Base-by-base conservation (phyloP, 2,113 vertebrate genomes). In the Nothoprocta perdicaria region DNA sequence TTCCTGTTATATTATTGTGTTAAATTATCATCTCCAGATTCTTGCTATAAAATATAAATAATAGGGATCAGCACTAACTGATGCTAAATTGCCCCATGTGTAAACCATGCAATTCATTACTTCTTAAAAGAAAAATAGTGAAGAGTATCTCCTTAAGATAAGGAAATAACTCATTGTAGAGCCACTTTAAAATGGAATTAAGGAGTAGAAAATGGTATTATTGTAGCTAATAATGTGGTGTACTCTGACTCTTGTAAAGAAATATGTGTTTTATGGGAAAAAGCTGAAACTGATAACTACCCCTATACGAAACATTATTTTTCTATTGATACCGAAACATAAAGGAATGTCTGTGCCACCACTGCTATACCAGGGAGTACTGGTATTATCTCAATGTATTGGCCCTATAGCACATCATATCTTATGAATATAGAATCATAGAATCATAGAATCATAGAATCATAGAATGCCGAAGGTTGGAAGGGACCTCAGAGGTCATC, bases 381-480 rank as follows among this genome's bases (percentile, higher is more conserved):
- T 63, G 13, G 1, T 1, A 45, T 84, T 72, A 15, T 63, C 63
- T 81, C 12, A 33, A 2, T 57, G 3, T 46, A 38, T 43, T 63
- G 11, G 55, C 4, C 6, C 4, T 45, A 7, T 15, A 3, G 14
- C 38, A 75, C 0, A 1, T 55, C 33, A 40, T 0, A 40, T 0
- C 0, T 33, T 66, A 71, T 4, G 86, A 80, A 84, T n/a, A n/a
- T n/a, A n/a, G n/a, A n/a, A n/a, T n/a, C n/a, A n/a, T n/a, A n/a
- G n/a, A n/a, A n/a, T n/a, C n/a, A n/a, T n/a, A n/a, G n/a, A n/a
- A n/a, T n/a, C n/a, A n/a, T n/a, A n/a, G n/a, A n/a, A n/a, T n/a
- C n/a, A n/a, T n/a, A n/a, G n/a, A n/a, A n/a, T n/a, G n/a, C n/a
- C n/a, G n/a, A n/a, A n/a, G n/a, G n/a, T n/a, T n/a, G n/a, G n/a